phyloP scores from a whole-genome alignment of 1,140 invertebrate species.

The Rhopalosiphum padi region DNA sequence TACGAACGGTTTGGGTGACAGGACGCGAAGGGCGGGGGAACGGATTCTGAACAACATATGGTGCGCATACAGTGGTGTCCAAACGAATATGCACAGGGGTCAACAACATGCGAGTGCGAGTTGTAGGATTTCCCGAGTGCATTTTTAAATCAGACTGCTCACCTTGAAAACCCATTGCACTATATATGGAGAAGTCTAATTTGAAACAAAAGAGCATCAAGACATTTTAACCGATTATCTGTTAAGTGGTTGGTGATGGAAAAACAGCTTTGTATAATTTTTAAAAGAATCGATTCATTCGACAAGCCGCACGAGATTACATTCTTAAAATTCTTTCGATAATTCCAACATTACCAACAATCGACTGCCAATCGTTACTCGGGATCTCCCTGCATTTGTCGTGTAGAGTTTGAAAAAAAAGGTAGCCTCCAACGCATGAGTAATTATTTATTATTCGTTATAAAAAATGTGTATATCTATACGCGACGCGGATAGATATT shows the following conservation, averaged over 20 bases:
- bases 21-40: not conserved
- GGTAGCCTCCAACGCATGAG: not conserved
- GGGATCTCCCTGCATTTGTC: not conserved
- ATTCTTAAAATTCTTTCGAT: slow-evolving; percentile 41
- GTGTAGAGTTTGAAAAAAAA: not conserved
- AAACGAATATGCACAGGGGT: slow-evolving; percentile 40
- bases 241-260: not conserved
- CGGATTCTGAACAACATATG: slow-evolving; percentile 54
- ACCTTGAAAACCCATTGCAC: slow-evolving; percentile 30
- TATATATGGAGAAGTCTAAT: slow-evolving; percentile 10
- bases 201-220: slow-evolving; percentile 35
- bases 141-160: not conserved
- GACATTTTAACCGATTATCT: not conserved
- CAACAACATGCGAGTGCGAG: slow-evolving; percentile 47
- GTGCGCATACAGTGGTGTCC: slow-evolving; percentile 38
- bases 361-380: not conserved
- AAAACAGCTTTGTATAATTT: slow-evolving; percentile 45
- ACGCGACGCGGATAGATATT: not conserved
- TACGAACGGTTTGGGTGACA: not conserved
- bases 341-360: slow-evolving; percentile 25
- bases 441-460: not conserved
- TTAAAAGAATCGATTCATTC: slow-evolving; percentile 1
- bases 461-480: not conserved
- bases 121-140: not conserved
- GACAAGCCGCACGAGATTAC: slow-evolving; percentile 20